Conservation (phyloP, 37 sponge, comb jelly and placozoan species). For the Mnemiopsis leidyi region DNA sequence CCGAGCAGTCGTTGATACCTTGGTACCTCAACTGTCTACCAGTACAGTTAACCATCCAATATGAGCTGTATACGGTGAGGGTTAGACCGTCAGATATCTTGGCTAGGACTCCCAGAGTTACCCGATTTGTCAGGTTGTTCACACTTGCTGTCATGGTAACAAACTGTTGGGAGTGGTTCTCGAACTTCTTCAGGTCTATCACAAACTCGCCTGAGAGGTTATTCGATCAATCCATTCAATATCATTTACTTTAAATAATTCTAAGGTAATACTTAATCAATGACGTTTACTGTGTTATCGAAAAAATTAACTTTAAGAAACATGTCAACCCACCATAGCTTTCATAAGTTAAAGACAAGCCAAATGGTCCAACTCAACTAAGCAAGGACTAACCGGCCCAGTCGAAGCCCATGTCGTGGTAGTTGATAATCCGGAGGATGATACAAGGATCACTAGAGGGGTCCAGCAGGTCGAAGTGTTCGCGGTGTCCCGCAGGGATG, state of each 20-base stretch:
- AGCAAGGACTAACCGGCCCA: constrained; percentile 22
- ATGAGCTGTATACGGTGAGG: constrained; percentile 8
- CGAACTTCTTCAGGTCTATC: constrained; percentile 9
- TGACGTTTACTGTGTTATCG: too few relatives aligned
- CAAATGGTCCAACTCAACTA: too few relatives aligned
- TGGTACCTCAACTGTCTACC: not conserved
- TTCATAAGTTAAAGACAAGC: too few relatives aligned
- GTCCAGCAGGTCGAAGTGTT: constrained; percentile 14
- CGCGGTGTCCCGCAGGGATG: constrained; percentile 16
- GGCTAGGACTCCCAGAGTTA: constrained; percentile 20
- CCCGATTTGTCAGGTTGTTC: not conserved
- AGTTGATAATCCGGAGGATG: constrained; percentile 49
- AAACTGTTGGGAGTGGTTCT: not conserved
- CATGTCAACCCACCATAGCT: too few relatives aligned
- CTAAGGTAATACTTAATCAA: too few relatives aligned
- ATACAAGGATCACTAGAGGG: not conserved
- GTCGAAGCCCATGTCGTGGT: constrained; percentile 18
- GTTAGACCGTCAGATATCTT: constrained; percentile 1
- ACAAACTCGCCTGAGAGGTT: constrained; percentile 5
- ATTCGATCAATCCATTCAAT: too few relatives aligned
- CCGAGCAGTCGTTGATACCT: constrained; percentile 2
- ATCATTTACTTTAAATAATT: too few relatives aligned
- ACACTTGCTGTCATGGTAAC: constrained; percentile 56
- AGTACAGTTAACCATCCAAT: constrained; percentile 65
- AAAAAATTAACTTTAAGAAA: too few relatives aligned